Evolutionary conservation across 2,113 vertebrate species (phyloP).

Genomic region (Meleagris gallopavo): DNA sequence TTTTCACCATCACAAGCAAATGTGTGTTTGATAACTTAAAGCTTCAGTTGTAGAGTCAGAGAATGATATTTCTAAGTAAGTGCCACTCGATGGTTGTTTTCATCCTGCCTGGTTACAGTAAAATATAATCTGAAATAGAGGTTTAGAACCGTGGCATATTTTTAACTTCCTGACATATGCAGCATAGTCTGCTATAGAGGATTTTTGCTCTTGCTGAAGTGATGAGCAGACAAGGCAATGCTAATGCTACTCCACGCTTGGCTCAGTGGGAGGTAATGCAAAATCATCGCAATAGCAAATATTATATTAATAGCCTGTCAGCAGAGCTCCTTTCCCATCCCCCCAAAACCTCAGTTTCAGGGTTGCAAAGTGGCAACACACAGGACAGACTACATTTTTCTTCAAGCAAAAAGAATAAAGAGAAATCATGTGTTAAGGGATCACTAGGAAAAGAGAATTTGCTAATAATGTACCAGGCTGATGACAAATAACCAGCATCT

Average conservation of each 20-base stretch:
- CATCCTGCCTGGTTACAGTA: conserved; percentile 22
- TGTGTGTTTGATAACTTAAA: conserved; percentile 12
- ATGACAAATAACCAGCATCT: background rate
- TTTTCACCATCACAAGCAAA: conserved; percentile 39
- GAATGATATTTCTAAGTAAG: conserved; percentile 29
- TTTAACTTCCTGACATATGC: conserved; percentile 47
- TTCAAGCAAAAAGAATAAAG: background rate
- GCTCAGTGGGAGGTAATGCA: conserved; percentile 25
- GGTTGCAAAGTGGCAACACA: background rate
- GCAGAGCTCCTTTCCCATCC: background rate
- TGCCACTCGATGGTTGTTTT: conserved; percentile 43
- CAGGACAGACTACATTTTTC: background rate
- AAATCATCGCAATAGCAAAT: conserved; percentile 16
- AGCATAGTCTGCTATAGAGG: conserved; percentile 18
- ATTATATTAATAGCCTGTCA: background rate
- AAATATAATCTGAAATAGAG: conserved; percentile 45
- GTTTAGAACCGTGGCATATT: conserved; percentile 19
- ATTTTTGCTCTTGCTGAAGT: conserved; percentile 63
- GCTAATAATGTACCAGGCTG: background rate
- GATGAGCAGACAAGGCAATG: conserved; percentile 48
- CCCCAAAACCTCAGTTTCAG: background rate
- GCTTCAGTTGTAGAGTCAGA: conserved; percentile 44
- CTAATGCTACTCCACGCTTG: conserved; percentile 24
- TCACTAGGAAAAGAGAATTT: background rate
- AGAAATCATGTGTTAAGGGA: background rate